Base-by-base conservation (phyloP, 1,140 invertebrate species). In the Drosophila mojavensis region DNA sequence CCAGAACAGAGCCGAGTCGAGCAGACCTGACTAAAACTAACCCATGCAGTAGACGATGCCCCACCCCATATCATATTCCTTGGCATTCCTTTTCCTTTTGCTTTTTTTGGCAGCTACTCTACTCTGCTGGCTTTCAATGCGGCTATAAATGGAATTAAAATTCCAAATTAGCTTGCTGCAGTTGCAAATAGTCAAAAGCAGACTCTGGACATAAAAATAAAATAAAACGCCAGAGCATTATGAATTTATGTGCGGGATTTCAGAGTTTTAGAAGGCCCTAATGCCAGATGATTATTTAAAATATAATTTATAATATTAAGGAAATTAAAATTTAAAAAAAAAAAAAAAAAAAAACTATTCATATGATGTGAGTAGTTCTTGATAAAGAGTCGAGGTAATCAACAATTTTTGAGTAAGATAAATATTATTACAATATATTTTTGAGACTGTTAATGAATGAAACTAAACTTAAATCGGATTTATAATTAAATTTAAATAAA, bases 71-170 rank as follows among this genome's bases (percentile, higher is more conserved):
- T 15, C 13, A 68, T 61, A 55, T 73, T 62, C n/a, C 41, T 48
- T n/a, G 45, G 11, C 11, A 41, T 61, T 47, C 43, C 43, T 20
- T 17, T 15, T 47, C 48, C 26, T 60, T 33, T 43, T 26, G 10
- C 20, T 54, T 77, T 75, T 75, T 75, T 85, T 82, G 79, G 82
- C 82, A 88, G 50, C 79, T 55, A 5, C 15, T 56, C 79, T 55
- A 5, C 15, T 56, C 67, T 81, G 58, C 73, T 39, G 10, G 65
- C 60, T 48, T 59, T 75, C 83, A 76, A 82, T 85, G 83, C 82
- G 82, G 79, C 82, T 88, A 88, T 88, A 85, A 88, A 82, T 75
- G 20, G 69, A 85, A 85, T 85, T 85, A 85, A 85, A 86, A 79
- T 79, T 74, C 75, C 75, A 82, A 85, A 85, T 85, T 85, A 85